Conservation (phyloP, 2,113 vertebrate species). For the Phalacrocorax pelagicus region DNA sequence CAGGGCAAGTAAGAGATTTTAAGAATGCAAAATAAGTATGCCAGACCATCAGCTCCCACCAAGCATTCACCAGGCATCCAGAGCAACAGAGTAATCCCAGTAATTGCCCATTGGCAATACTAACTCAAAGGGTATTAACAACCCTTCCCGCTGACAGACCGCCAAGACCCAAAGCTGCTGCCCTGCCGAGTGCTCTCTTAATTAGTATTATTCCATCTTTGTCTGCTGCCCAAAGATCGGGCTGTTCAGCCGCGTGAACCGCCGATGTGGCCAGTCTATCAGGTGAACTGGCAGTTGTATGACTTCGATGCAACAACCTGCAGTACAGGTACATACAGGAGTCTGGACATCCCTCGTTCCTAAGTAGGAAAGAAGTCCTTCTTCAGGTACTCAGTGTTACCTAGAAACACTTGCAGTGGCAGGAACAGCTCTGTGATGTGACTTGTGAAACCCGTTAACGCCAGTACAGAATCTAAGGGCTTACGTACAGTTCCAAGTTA, state of each 20-base stretch:
- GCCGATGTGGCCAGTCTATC: fast-evolving
- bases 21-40: neutral
- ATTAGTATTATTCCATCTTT: neutral
- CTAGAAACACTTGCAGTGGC: neutral
- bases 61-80: neutral
- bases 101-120: neutral
- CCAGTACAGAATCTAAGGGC: neutral
- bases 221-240: neutral
- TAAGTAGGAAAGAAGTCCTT: neutral
- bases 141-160: neutral
- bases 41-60: neutral
- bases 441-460: neutral
- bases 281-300: neutral
- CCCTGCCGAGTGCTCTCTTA: neutral
- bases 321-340: neutral
- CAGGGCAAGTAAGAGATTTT: neutral
- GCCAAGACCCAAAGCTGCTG: neutral
- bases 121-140: neutral
- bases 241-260: neutral
- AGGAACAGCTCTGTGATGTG: neutral
- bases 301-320: neutral
- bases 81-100: neutral
- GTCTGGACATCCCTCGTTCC: neutral
- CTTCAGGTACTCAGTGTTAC: neutral
- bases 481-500: neutral